phyloP scores from a whole-genome alignment of 2,113 vertebrate genomes.

The Salvelinus sp. region DNA sequence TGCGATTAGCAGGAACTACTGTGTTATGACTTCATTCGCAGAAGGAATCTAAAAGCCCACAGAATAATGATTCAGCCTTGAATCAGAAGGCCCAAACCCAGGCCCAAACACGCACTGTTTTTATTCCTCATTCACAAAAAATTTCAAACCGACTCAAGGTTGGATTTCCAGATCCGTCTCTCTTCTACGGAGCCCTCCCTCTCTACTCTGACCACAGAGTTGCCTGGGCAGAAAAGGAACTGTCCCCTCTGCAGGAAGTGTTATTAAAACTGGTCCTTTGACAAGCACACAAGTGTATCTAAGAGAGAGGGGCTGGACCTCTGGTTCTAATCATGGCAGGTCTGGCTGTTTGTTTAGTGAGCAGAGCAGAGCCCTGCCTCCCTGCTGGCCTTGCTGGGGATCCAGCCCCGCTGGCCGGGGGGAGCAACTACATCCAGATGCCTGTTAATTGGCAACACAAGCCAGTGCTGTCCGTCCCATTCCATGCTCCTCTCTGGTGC shows the following conservation, averaged over 20 bases:
- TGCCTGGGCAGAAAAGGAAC: neutral
- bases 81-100: conserved; percentile 2
- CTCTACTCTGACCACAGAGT: conserved; percentile 16
- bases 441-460: conserved; percentile 56
- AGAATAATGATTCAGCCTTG: conserved; percentile 16
- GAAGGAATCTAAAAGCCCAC: conserved; percentile 1
- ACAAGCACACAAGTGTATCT: conserved; percentile 45
- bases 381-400: conserved; percentile 54
- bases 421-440: conserved; percentile 70
- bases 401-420: conserved; percentile 37
- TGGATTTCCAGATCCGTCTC: conserved; percentile 17
- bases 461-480: conserved; percentile 29
- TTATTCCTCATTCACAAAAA: neutral
- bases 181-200: conserved; percentile 32
- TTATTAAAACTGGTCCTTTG: conserved; percentile 60
- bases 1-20: conserved; percentile 7
- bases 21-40: neutral
- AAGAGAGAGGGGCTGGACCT: conserved; percentile 40
- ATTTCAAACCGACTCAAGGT: conserved; percentile 7
- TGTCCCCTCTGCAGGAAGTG: conserved; percentile 26
- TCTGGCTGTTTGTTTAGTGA: conserved; percentile 62
- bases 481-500: conserved; percentile 24
- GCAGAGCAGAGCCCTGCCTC: conserved; percentile 30
- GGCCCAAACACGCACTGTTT: neutral
- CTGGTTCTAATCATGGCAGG: conserved; percentile 65